Evolutionary conservation across 2,113 vertebrate species (phyloP).

Genomic region (Macheiramphus alcinus): DNA sequence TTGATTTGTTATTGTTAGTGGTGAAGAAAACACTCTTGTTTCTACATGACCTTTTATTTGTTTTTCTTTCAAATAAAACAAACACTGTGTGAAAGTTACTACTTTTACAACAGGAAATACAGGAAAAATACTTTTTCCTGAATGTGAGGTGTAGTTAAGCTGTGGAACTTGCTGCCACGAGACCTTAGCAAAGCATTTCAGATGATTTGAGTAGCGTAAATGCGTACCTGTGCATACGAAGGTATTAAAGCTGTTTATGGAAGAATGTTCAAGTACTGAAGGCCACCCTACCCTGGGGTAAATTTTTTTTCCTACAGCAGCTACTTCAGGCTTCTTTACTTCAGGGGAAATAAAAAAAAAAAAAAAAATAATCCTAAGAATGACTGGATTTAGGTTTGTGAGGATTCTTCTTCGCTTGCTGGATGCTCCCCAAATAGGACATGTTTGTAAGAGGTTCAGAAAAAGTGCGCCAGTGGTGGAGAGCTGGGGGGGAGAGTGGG

Average conservation of each 20-base stretch:
- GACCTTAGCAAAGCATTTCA: not conserved
- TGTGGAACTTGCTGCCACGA: not conserved
- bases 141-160: rapidly evolving
- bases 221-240: not conserved
- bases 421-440: not conserved
- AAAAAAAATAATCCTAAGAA: not conserved
- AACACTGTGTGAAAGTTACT: not conserved
- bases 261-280: not conserved
- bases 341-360: not conserved
- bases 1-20: not conserved
- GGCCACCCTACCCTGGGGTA: not conserved
- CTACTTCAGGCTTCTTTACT: not conserved
- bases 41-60: not conserved
- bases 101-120: not conserved
- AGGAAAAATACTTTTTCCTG: not conserved
- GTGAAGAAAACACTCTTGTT: not conserved
- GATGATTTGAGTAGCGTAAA: not conserved
- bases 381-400: not conserved
- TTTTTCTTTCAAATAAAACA: not conserved
- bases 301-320: not conserved
- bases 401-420: not conserved
- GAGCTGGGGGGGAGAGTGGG: not conserved
- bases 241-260: not conserved
- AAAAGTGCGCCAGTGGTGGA: not conserved
- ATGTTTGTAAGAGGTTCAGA: not conserved